Evolutionary conservation across 2,888 invertebrate species (phyloP).

Genomic region (Idaea straminata): DNA sequence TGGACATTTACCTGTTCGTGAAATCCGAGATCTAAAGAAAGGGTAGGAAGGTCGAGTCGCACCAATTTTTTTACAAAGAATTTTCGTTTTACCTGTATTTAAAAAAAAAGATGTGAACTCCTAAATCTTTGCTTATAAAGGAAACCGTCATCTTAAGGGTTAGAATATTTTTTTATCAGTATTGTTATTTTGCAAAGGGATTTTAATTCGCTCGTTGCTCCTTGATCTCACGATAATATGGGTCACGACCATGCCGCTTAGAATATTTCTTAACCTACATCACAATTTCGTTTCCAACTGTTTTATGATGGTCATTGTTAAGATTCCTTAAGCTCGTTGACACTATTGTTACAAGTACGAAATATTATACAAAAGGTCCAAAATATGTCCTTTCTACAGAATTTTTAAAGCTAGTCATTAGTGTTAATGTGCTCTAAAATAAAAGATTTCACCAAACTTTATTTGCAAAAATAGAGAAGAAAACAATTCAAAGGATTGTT

Average conservation of each 20-base stretch:
- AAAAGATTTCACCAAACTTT: background rate
- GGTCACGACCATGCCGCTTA: conserved; percentile 48
- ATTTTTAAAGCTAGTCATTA: background rate
- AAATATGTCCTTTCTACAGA: background rate
- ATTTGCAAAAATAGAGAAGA: background rate
- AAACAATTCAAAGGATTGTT: no score
- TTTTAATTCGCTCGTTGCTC: conserved; percentile 59
- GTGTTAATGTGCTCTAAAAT: background rate
- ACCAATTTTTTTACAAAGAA: conserved; percentile 55
- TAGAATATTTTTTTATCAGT: conserved; percentile 54
- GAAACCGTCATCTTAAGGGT: conserved; percentile 72
- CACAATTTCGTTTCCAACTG: conserved; percentile 18
- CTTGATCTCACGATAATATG: conserved; percentile 63
- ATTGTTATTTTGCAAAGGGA: conserved; percentile 65
- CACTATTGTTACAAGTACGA: background rate
- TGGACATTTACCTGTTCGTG: conserved; percentile 76
- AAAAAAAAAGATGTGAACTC: conserved; percentile 58
- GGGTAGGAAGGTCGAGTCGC: conserved; percentile 72
- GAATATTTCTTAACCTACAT: conserved; percentile 36
- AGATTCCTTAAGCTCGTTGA: background rate
- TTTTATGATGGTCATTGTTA: background rate
- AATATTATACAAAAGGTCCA: background rate
- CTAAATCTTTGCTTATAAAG: conserved; percentile 63
- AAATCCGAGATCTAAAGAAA: conserved; percentile 75
- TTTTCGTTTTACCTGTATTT: conserved; percentile 63